Evolutionary conservation across 2,888 invertebrate genomes (phyloP), one percentile per base, ranked within the genome.

Genomic region (Eucera pruinosa): DNA sequence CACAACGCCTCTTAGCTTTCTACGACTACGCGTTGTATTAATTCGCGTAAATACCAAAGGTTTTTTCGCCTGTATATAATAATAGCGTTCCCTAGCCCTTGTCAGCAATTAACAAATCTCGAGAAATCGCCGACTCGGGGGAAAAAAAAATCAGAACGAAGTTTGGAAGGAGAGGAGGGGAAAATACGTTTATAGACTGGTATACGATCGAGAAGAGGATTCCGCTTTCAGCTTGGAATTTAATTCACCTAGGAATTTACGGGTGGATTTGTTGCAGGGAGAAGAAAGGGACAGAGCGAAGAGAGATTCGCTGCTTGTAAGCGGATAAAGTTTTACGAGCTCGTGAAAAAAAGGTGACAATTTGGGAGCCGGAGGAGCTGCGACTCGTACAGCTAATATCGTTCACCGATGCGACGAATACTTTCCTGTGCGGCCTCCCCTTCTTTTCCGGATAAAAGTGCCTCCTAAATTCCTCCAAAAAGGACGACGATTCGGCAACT

Each of bases 291-390:
- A n/a, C n/a, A n/a, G n/a, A n/a, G 27, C 6, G 9, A 18, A 25
- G 25, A 18, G 61, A 23, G 33, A 36, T 55, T 62, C 50, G 27
- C 23, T 23, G 62, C 57, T 27, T 23, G 61, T 43, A 64, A 71
- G 57, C 50, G 48, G 64, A 79, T 52, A 65, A 72, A 80, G 52
- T 65, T 79, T 69, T 71, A 62, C 48, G 75, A 68, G 62, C 41
- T 43, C 43, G 54, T 66, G 62, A n/a, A 66, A 69, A 61, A 72
- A 57, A 41, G 33, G 65, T 18, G 71, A 68, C 74, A 48, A 72
- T 68, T 55, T 41, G 41, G 45, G 23, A 39, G 39, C 39, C 15
- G 18, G 66, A 48, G 62, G 69, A n/a, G n/a, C n/a, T 58, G 68
- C 65, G 61, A 60, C 67, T 23, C 3, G 23, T 9, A 50, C 62